A percentile compares a stretch with the other conserved stretches of the same genome.
Evolutionary conservation across 1,140 invertebrate genomes (phyloP).

Genomic region (Nylanderia fulva): DNA sequence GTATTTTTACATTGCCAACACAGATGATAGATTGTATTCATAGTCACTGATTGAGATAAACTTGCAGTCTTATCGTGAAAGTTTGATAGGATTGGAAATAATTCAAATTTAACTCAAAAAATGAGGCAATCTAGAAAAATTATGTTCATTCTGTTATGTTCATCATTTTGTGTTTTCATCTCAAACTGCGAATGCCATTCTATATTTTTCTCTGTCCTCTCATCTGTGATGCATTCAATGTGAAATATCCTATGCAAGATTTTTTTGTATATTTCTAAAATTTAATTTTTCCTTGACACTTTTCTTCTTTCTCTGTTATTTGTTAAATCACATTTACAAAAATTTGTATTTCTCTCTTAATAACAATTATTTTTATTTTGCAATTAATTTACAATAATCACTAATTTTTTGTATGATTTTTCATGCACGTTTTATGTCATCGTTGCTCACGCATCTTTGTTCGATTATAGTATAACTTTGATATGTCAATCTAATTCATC

Average conservation of each 20-base stretch:
- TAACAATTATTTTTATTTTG: background rate
- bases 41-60: background rate
- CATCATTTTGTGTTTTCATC: background rate
- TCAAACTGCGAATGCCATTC: background rate
- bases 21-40: slow-evolving; percentile 7
- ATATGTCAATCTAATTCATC: slow-evolving; percentile 52
- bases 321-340: background rate
- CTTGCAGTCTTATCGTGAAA: background rate
- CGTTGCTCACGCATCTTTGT: slow-evolving; percentile 74
- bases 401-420: slow-evolving; percentile 29
- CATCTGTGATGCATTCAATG: background rate
- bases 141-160: background rate
- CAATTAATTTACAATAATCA: background rate
- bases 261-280: background rate
- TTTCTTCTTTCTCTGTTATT: background rate
- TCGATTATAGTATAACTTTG: slow-evolving; percentile 42
- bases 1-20: slow-evolving; percentile 37
- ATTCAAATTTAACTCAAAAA: background rate
- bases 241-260: background rate
- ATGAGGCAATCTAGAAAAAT: background rate
- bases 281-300: background rate
- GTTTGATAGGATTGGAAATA: background rate
- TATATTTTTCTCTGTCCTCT: slow-evolving; percentile 41
- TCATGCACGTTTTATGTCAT: slow-evolving; percentile 69
- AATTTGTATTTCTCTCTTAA: background rate